Conservation (phyloP, 2,888 invertebrate genomes). For the Dolomedes plantarius region DNA sequence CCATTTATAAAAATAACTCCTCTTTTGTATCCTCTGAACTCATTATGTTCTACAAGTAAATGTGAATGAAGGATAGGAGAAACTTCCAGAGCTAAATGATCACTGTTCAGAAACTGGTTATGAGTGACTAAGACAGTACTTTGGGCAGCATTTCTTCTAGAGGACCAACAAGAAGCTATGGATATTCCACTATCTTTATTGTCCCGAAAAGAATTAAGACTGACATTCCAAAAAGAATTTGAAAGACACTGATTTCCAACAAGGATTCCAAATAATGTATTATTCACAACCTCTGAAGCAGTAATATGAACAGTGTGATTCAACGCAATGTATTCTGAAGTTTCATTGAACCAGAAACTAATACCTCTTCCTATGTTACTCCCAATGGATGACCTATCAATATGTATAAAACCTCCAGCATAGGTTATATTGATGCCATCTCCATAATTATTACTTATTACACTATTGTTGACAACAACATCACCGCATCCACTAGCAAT, state of each 20-base stretch:
- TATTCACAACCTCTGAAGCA: constrained; percentile 90
- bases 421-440: constrained; percentile 97
- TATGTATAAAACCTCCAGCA: constrained; percentile 93
- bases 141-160: constrained; percentile 32
- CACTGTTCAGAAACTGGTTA: constrained; percentile 87
- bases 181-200: constrained; percentile 88
- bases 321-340: constrained; percentile 86
- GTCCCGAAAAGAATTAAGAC: constrained; percentile 90
- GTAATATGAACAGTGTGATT: constrained; percentile 88
- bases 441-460: constrained; percentile 92
- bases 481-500: constrained; percentile 94
- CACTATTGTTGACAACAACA: constrained; percentile 92
- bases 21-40: constrained; percentile 87
- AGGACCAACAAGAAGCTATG: constrained; percentile 88
- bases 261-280: constrained; percentile 90
- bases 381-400: constrained; percentile 89
- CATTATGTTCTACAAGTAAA: constrained; percentile 90
- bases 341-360: constrained; percentile 93
- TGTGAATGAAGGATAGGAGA: constrained; percentile 88
- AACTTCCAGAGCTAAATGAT: constrained; percentile 84
- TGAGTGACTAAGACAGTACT: constrained; percentile 78
- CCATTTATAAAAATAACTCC: constrained; percentile 92
- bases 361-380: constrained; percentile 93
- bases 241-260: constrained; percentile 94
- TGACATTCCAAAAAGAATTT: constrained; percentile 84